Evolutionary conservation across 2,113 vertebrate genomes (phyloP).

Genomic region (Merops nubicus): DNA sequence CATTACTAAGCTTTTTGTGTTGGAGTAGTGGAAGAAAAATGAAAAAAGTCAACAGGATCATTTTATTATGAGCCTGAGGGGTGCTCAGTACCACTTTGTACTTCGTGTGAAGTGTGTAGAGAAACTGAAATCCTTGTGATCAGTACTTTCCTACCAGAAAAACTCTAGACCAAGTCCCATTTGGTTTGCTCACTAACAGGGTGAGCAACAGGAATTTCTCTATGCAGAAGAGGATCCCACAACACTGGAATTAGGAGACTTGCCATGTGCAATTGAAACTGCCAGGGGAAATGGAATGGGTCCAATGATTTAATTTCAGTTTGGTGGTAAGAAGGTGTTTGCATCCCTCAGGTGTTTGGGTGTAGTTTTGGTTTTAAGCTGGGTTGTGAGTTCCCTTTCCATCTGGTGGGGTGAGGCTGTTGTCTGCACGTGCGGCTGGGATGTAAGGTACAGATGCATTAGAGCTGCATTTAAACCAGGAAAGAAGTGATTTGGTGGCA

Average conservation of each 20-base stretch:
- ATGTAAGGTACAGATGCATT: not conserved
- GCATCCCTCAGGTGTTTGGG: not conserved
- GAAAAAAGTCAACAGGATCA: not conserved
- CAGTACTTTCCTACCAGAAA: not conserved
- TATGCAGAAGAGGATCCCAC: not conserved
- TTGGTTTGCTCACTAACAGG: not conserved
- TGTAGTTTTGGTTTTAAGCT: not conserved
- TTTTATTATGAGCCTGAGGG: not conserved
- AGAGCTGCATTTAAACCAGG: not conserved
- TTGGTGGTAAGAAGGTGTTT: not conserved
- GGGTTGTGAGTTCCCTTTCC: not conserved
- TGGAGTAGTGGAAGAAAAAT: constrained; percentile 10
- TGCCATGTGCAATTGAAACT: not conserved
- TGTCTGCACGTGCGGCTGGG: accelerated
- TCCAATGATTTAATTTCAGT: not conserved
- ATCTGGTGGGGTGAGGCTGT: not conserved
- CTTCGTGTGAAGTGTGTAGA: not conserved
- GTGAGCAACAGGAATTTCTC: not conserved
- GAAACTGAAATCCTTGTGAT: not conserved
- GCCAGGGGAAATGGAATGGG: not conserved
- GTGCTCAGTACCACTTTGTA: not conserved
- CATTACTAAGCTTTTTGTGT: constrained; percentile 6
- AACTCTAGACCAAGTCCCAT: not conserved
- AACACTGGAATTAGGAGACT: accelerated
- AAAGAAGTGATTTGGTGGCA: not conserved